Percentiles rank a stretch among this genome's conserved stretches.
phyloP scores from a whole-genome alignment of 1,140 invertebrate species.

The Platyura marginata region DNA sequence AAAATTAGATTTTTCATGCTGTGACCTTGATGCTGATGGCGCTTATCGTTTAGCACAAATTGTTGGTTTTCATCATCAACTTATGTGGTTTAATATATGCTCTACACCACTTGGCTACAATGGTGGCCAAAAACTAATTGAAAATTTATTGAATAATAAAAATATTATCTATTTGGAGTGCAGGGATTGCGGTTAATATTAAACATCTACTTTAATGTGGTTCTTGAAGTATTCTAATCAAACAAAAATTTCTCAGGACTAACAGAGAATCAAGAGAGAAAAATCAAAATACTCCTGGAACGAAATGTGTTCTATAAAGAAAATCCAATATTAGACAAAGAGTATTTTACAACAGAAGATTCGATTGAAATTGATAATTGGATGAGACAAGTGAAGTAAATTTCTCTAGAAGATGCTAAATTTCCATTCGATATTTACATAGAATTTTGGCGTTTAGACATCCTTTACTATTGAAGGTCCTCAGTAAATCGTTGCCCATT shows the following conservation, averaged over 20 bases:
- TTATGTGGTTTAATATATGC: neutral
- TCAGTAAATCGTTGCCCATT: too few species aligned
- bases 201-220: neutral
- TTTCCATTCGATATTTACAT: too few species aligned
- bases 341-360: neutral
- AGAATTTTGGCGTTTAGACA: too few species aligned
- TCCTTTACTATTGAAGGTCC: too few species aligned
- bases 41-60: neutral
- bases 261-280: neutral
- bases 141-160: neutral
- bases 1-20: neutral
- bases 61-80: neutral
- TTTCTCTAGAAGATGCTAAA: too few species aligned
- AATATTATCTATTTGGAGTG: neutral
- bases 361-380: neutral
- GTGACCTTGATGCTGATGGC: neutral
- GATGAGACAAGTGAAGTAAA: neutral
- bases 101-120: neutral
- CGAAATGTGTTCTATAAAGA: neutral
- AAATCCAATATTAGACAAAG: neutral
- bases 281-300: neutral
- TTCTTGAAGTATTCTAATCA: neutral
- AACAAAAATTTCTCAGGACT: neutral
- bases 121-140: neutral
- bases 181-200: too few species aligned